A percentile compares a stretch with the other conserved stretches of the same genome.
Evolutionary conservation across 2,797 vertebrate species (phyloP).

Genomic region (Crenuchus spilurus): DNA sequence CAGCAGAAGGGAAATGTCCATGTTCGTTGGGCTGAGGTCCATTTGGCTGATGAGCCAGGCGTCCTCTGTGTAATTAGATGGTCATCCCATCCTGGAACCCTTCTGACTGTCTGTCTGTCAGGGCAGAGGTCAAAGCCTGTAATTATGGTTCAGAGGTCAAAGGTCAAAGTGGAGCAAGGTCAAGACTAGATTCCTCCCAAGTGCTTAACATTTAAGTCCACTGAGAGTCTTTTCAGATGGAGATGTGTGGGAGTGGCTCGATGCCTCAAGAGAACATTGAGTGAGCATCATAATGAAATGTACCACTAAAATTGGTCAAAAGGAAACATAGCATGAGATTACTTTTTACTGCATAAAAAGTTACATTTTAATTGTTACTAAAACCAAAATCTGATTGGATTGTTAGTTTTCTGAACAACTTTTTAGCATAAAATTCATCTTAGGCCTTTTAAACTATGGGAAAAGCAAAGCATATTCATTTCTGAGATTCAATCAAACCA

Average conservation of each 20-base stretch:
- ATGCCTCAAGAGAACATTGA: conserved; percentile 3
- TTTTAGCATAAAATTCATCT: conserved; percentile 26
- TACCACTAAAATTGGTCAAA: not conserved
- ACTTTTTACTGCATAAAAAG: not conserved
- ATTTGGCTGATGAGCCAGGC: conserved; percentile 52
- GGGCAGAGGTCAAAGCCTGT: conserved; percentile 51
- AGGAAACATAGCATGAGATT: not conserved
- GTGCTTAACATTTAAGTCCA: conserved; percentile 23
- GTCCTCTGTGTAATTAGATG: conserved; percentile 56
- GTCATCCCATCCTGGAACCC: conserved; percentile 45
- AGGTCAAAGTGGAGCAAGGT: conserved; percentile 51
- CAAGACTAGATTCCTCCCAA: conserved; percentile 44
- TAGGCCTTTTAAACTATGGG: not conserved
- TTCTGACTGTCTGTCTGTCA: conserved; percentile 45
- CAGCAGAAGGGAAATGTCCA: conserved; percentile 38
- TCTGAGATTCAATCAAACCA: conserved; percentile 17
- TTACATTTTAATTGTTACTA: not conserved
- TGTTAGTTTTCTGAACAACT: not conserved
- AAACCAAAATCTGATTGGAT: conserved; percentile 4
- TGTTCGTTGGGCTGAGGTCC: conserved; percentile 43
- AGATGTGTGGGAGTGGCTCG: conserved; percentile 25
- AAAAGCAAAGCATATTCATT: conserved; percentile 22
- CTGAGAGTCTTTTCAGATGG: conserved; percentile 16
- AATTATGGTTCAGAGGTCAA: conserved; percentile 56
- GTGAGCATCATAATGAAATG: conserved; percentile 4